phyloP scores from a whole-genome alignment of 2,797 vertebrate species.

The Semotilus atromaculatus region DNA sequence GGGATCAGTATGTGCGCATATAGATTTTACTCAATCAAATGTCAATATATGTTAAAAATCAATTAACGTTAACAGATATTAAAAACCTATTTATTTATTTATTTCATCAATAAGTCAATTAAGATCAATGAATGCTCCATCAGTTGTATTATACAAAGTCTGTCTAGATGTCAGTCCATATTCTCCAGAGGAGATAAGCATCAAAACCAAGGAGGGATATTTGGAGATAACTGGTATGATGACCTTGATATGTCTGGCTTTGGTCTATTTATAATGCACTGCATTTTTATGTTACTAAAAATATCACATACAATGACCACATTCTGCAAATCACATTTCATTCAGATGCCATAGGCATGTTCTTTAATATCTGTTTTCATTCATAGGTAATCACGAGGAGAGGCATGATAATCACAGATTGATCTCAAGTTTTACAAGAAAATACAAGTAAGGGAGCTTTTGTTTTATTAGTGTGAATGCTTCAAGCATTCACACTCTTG shows the following conservation, averaged over 20 bases:
- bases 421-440: conserved; percentile 78
- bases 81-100: not conserved
- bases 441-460: conserved; percentile 76
- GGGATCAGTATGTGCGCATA: not conserved
- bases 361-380: conserved; percentile 48
- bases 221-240: conserved; percentile 77
- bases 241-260: not conserved
- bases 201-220: conserved; percentile 71
- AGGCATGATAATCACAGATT: conserved; percentile 74
- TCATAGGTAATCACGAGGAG: conserved; percentile 77
- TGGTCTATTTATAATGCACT: not conserved
- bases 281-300: not conserved
- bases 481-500: too few relatives aligned
- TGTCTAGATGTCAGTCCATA: conserved; percentile 78
- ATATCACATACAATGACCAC: not conserved
- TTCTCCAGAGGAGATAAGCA: conserved; percentile 71
- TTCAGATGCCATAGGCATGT: not conserved
- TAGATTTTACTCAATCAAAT: not conserved
- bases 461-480: too few relatives aligned
- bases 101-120: not conserved
- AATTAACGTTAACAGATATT: not conserved
- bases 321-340: not conserved
- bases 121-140: not conserved
- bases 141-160: conserved; percentile 60
- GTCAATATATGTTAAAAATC: not conserved